phyloP scores from a whole-genome alignment of 2,888 invertebrate genomes.

The Acheta domesticus region DNA sequence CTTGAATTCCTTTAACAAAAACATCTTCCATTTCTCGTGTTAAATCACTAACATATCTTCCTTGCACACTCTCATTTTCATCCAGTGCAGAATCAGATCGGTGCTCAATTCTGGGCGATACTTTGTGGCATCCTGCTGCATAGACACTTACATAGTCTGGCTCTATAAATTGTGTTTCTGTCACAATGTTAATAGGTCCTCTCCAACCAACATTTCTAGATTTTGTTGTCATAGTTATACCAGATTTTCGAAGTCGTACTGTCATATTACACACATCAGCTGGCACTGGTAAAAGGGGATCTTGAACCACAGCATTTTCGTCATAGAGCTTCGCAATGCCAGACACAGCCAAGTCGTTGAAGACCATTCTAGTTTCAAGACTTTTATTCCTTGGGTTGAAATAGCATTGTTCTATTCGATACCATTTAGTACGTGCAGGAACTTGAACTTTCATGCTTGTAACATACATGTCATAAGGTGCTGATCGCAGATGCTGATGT shows the following conservation, averaged over 20 bases:
- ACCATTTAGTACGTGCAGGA: constrained; percentile 63
- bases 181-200: constrained; percentile 27
- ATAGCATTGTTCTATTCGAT: constrained; percentile 67
- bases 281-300: constrained; percentile 40
- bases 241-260: constrained; percentile 59
- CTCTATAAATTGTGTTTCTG: constrained; percentile 60
- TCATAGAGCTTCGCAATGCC: constrained; percentile 41
- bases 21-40: constrained; percentile 73
- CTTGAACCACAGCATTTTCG: constrained; percentile 36
- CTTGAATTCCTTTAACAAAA: constrained; percentile 77
- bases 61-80: constrained; percentile 40
- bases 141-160: constrained; percentile 82
- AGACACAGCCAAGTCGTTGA: constrained; percentile 54
- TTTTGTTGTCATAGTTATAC: constrained; percentile 60
- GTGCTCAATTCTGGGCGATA: constrained; percentile 32
- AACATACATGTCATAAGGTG: constrained; percentile 66
- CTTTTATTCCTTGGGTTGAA: constrained; percentile 72
- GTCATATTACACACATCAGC: constrained; percentile 73
- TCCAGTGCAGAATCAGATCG: constrained; percentile 28
- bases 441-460: constrained; percentile 66
- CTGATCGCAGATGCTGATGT: constrained; percentile 60
- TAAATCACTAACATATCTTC: constrained; percentile 19
- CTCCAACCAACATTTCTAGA: constrained; percentile 59
- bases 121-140: constrained; percentile 69
- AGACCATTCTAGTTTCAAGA: constrained; percentile 70